Evolutionary conservation across 2,888 invertebrate species (phyloP), one percentile per base, ranked within the genome.

Genomic region (Bunonema sp.): DNA sequence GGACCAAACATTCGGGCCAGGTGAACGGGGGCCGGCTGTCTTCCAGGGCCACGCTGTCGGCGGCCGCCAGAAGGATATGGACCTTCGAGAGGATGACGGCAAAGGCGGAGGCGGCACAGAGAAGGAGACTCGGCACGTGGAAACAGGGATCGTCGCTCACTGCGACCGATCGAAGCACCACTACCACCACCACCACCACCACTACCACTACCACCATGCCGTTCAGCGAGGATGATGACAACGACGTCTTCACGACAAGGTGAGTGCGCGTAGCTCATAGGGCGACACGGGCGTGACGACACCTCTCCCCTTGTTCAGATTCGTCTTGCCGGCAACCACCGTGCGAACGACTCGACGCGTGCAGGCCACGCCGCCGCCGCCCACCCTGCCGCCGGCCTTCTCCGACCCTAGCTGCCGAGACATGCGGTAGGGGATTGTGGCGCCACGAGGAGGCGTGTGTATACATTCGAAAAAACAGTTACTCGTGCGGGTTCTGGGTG

Each of bases 401-500:
- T 30, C 42, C 19, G 54, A 54, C 39, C 54, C 54, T 7, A 35
- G 39, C 15, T 54, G 54, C 22, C 39, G 54, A 16, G 54, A 54
- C 39, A 49, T 54, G 48, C 39, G 54, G 43, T 48, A 20, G 15
- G 5, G 2, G 2, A 20, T n/a, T 35, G 10, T 19, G 8, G 16
- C 20, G 26, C n/a, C n/a, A n/a, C n/a, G n/a, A n/a, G n/a, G n/a
- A n/a, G n/a, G n/a, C 19, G 26, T 29, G 4, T 39, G 22, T 4
- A 19, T 18, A 24, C 28, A 15, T 34, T 34, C 15, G 12, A n/a
- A 21, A 43, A 28, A 2, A 3, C 24, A 35, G 28, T 32, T 61
- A 61, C 34, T 63, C 63, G 5, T 63, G 63, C 34, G 46, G 51
- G 16, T 63, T 61, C 45, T 63, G 63, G 63, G 47, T 63, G 30